A percentile compares a stretch with the other conserved stretches of the same genome.
phyloP scores from a whole-genome alignment of 2,113 vertebrate species.

The Panthera tigris region DNA sequence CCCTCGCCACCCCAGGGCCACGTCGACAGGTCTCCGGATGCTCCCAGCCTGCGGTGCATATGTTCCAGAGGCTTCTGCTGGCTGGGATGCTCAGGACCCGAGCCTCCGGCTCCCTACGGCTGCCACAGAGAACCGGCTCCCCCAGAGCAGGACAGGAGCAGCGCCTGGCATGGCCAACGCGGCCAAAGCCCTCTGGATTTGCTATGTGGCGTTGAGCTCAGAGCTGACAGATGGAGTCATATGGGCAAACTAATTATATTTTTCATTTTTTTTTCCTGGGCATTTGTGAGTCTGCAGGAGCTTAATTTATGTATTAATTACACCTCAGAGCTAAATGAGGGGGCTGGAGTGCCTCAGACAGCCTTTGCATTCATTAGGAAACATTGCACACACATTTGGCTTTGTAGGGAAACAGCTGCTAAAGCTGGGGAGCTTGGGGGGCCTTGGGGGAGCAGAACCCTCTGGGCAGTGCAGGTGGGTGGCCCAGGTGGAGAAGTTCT shows the following conservation, averaged over 20 bases:
- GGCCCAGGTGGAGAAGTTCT: neutral
- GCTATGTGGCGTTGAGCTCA: slow-evolving; percentile 77
- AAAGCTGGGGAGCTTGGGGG: neutral
- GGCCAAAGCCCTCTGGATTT: slow-evolving; percentile 36
- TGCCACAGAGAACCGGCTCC: neutral
- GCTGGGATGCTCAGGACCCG: neutral
- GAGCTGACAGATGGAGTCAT: slow-evolving; percentile 85
- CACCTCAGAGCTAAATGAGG: slow-evolving; percentile 82
- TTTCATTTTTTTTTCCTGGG: slow-evolving; percentile 78
- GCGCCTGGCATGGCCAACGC: rapidly evolving
- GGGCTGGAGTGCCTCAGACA: slow-evolving; percentile 75
- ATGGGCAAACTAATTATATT: slow-evolving; percentile 86
- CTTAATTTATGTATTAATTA: slow-evolving; percentile 87
- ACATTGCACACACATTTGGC: neutral
- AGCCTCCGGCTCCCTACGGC: neutral
- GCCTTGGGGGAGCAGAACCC: neutral
- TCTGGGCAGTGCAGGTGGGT: neutral
- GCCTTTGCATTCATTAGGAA: slow-evolving; percentile 65
- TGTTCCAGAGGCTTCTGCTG: neutral
- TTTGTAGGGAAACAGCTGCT: neutral
- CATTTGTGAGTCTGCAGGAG: slow-evolving; percentile 82
- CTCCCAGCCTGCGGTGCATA: rapidly evolving
- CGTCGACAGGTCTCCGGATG: neutral
- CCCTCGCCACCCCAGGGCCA: neutral
- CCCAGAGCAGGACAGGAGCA: neutral